These are phyloP conservation scores for Anseranas semipalmata DNA, from an alignment of 2,113 vertebrate species.

Conservation along the genomic window DNA sequence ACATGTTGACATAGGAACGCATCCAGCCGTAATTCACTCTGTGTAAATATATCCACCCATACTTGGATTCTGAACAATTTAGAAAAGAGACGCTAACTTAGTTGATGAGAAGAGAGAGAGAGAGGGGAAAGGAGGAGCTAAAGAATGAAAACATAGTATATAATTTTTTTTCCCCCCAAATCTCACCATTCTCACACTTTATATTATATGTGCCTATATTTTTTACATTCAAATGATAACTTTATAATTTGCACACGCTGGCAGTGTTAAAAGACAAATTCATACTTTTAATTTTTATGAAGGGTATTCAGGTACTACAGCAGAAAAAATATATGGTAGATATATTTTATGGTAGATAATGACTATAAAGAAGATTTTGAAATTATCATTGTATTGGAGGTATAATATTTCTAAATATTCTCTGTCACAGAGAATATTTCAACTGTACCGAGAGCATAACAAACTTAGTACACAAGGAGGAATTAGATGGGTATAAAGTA, in stretches of 20 bases:
- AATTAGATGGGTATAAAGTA: background rate
- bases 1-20: constrained; percentile 73
- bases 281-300: background rate
- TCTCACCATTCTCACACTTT: background rate
- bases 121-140: background rate
- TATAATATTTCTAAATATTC: background rate
- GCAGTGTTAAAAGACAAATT: background rate
- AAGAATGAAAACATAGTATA: background rate
- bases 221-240: background rate
- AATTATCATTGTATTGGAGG: background rate
- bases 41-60: constrained; percentile 72
- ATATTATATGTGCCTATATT: no score
- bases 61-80: constrained; percentile 69
- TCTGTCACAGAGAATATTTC: background rate
- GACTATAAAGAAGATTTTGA: background rate
- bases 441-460: background rate
- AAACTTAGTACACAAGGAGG: background rate
- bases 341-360: background rate
- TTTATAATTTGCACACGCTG: background rate
- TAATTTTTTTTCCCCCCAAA: background rate
- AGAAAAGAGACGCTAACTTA: constrained; percentile 14
- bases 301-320: background rate
- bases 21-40: constrained; percentile 74
- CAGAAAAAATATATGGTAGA: background rate
- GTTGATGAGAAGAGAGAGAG: background rate